Percentiles rank a stretch among this genome's conserved stretches.
Evolutionary conservation across 2,113 vertebrate genomes (phyloP).

Genomic region (Rhizomys pruinosus): DNA sequence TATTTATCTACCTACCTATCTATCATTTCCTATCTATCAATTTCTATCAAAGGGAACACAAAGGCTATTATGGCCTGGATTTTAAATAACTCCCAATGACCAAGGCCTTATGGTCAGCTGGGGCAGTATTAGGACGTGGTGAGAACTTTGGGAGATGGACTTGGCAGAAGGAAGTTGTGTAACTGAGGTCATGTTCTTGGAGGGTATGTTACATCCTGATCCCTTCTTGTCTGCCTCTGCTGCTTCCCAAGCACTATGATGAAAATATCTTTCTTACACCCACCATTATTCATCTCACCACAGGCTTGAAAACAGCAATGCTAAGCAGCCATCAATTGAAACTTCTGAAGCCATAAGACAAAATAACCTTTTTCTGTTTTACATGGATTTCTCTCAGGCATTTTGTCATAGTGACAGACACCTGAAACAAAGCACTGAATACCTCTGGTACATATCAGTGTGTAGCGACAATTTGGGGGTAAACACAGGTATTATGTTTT

Average conservation of each 20-base stretch:
- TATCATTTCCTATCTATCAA: too few species aligned
- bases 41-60: background rate
- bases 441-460: background rate
- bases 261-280: background rate
- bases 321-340: too few species aligned
- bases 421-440: fast-evolving
- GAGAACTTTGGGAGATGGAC: background rate
- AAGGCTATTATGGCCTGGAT: background rate
- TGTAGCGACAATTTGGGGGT: too few species aligned
- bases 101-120: background rate
- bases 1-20: too few species aligned
- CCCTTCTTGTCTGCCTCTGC: background rate
- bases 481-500: too few species aligned
- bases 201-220: background rate
- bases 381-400: background rate
- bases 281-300: background rate
- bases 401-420: background rate
- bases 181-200: background rate
- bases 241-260: background rate
- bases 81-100: background rate
- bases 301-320: too few species aligned
- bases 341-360: background rate
- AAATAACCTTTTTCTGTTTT: background rate
- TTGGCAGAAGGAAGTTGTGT: background rate
- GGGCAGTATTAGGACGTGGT: background rate